These are phyloP conservation scores for Pyralis farinalis DNA, from an alignment of 2,888 invertebrate genomes.

Conservation along the genomic window DNA sequence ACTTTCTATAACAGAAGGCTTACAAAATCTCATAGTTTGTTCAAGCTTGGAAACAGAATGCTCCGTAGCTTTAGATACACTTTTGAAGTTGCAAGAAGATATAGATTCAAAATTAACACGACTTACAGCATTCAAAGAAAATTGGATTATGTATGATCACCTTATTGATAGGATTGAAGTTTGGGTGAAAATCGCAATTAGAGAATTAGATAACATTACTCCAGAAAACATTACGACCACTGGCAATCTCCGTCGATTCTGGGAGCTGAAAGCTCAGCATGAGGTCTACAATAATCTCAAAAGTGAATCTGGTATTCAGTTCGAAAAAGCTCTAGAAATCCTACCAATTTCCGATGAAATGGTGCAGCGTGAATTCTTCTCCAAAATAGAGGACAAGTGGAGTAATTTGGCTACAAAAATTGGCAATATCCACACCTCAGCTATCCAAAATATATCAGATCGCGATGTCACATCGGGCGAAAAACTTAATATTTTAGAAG, in stretches of 20 bases:
- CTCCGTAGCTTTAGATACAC: constrained; percentile 85
- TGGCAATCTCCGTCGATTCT: constrained; percentile 90
- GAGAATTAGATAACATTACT: constrained; percentile 84
- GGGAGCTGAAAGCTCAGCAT: constrained; percentile 94
- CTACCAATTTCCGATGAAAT: constrained; percentile 92
- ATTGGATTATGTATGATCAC: constrained; percentile 88
- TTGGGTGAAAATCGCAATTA: constrained; percentile 88
- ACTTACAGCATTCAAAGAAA: constrained; percentile 87
- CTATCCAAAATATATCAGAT: constrained; percentile 86
- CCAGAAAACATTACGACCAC: constrained; percentile 83
- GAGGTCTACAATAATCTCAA: constrained; percentile 90
- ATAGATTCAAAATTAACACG: constrained; percentile 87
- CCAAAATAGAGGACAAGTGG: constrained; percentile 90
- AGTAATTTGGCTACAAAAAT: constrained; percentile 83
- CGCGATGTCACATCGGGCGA: constrained; percentile 88
- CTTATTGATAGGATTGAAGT: constrained; percentile 87
- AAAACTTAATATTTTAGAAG: constrained; percentile 87
- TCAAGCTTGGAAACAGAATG: constrained; percentile 88
- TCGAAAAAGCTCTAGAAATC: constrained; percentile 89
- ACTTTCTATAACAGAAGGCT: constrained; percentile 85
- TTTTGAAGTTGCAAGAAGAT: constrained; percentile 87
- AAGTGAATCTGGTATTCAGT: constrained; percentile 85
- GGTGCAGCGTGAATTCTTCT: constrained; percentile 89
- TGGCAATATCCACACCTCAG: constrained; percentile 83
- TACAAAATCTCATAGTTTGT: constrained; percentile 88